A percentile compares a stretch with the other conserved stretches of the same genome.
These are phyloP conservation scores for Trachops cirrhosus DNA, from an alignment of 2,797 vertebrate genomes.

Conservation along the genomic window DNA sequence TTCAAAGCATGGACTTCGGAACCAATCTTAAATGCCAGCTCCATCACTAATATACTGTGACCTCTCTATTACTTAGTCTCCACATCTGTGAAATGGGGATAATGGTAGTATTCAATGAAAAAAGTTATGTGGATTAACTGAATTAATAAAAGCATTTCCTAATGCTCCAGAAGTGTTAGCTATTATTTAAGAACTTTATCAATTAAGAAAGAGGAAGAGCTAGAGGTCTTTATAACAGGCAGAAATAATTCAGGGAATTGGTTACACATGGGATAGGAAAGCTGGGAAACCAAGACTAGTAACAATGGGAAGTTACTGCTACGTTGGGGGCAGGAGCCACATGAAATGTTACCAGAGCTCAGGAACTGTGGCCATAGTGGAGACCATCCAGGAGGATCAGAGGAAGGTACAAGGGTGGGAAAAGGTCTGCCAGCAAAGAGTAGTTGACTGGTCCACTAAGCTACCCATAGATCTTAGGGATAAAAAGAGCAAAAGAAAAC, in stretches of 20 bases:
- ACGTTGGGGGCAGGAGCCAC: neutral
- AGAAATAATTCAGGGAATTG: neutral
- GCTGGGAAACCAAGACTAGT: neutral
- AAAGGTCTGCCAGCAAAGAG: neutral
- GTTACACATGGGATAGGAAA: neutral
- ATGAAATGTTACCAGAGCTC: neutral
- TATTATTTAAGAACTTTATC: neutral
- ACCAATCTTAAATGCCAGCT: neutral
- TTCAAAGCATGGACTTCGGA: neutral
- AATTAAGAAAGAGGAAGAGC: neutral
- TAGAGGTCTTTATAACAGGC: neutral
- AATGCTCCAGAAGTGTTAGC: neutral
- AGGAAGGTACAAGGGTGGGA: neutral
- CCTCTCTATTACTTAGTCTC: neutral
- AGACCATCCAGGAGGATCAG: fast-evolving
- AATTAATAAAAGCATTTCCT: neutral
- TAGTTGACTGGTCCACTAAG: neutral
- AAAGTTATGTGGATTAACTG: neutral
- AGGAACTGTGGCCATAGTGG: neutral
- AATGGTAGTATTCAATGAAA: too few relatives aligned
- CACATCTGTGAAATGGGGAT: neutral
- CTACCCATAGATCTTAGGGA: neutral
- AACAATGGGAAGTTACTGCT: neutral
- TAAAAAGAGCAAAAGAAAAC: slow-evolving; percentile 40
- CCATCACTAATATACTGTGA: neutral